Conservation (phyloP, 23 tunicate genomes). For the Styela plicata region DNA sequence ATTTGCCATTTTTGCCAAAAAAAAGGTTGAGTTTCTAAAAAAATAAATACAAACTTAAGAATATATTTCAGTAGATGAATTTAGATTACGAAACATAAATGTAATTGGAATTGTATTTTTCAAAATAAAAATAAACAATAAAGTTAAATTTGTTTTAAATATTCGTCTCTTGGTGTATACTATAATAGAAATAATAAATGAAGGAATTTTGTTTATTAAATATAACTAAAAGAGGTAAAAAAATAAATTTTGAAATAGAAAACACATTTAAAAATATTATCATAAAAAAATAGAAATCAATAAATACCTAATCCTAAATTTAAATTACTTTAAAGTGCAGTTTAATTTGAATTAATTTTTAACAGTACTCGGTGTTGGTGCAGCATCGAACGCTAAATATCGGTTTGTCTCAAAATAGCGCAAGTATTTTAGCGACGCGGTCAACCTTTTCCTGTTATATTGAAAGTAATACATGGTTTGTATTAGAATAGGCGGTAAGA, state of each 20-base stretch:
- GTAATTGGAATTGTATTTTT: not conserved
- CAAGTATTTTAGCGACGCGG: slow-evolving; percentile 31
- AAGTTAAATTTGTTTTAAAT: not conserved
- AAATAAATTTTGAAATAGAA: too few relatives aligned
- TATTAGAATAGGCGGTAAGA: slow-evolving; percentile 1
- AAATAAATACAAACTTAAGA: too few relatives aligned
- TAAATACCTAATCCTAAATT: too few relatives aligned
- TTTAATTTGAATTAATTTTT: too few relatives aligned
- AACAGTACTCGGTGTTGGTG: not conserved
- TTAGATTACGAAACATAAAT: too few relatives aligned
- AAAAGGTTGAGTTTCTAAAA: too few relatives aligned
- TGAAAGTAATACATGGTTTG: slow-evolving; percentile 16
- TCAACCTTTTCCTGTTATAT: slow-evolving; percentile 26
- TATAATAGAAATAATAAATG: too few relatives aligned
- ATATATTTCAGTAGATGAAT: too few relatives aligned
- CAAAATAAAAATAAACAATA: not conserved
- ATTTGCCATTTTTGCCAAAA: too few relatives aligned
- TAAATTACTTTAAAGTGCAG: not conserved
- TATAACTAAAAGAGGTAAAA: too few relatives aligned
- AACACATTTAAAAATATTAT: not conserved
- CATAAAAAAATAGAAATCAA: not conserved
- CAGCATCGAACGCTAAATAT: slow-evolving; percentile 18
- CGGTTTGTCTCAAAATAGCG: slow-evolving; percentile 22
- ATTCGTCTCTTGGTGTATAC: too few relatives aligned
- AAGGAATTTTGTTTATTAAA: too few relatives aligned